Evolutionary conservation across 2,797 vertebrate species (phyloP).

Genomic region (Microhierax caerulescens): DNA sequence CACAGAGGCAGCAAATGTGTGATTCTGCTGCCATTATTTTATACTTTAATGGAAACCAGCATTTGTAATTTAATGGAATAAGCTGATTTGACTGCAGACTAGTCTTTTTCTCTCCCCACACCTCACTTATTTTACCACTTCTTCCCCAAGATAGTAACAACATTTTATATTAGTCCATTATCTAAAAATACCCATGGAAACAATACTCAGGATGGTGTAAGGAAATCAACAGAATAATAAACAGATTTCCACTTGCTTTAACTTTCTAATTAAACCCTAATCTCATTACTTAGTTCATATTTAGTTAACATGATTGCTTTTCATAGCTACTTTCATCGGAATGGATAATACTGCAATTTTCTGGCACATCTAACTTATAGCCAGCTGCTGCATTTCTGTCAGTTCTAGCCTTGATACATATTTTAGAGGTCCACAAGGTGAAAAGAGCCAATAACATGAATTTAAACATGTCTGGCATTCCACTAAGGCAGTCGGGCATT

Average conservation of each 20-base stretch:
- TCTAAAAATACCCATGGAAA: neutral
- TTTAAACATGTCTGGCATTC: conserved; percentile 72
- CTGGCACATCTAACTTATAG: neutral
- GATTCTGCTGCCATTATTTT: neutral
- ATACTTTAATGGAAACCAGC: neutral
- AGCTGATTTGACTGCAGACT: neutral
- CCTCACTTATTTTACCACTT: neutral
- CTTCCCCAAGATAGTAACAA: neutral
- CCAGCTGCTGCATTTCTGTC: neutral
- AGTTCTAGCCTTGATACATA: conserved; percentile 50
- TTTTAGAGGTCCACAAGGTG: conserved; percentile 74
- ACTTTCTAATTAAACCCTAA: conserved; percentile 47
- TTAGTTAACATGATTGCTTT: conserved; percentile 23
- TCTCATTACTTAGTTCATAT: conserved; percentile 31
- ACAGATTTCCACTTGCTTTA: neutral
- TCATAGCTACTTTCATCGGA: neutral
- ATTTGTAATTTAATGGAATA: neutral
- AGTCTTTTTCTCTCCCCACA: neutral
- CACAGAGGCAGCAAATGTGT: neutral
- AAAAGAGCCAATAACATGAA: conserved; percentile 75
- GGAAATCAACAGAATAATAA: conserved; percentile 3
- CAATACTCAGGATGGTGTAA: neutral
- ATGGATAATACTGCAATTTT: neutral
- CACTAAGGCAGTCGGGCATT: conserved; percentile 62
- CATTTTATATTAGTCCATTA: neutral